Evolutionary conservation across 1,140 invertebrate species (phyloP).

Genomic region (Rhyacophila brunnea): DNA sequence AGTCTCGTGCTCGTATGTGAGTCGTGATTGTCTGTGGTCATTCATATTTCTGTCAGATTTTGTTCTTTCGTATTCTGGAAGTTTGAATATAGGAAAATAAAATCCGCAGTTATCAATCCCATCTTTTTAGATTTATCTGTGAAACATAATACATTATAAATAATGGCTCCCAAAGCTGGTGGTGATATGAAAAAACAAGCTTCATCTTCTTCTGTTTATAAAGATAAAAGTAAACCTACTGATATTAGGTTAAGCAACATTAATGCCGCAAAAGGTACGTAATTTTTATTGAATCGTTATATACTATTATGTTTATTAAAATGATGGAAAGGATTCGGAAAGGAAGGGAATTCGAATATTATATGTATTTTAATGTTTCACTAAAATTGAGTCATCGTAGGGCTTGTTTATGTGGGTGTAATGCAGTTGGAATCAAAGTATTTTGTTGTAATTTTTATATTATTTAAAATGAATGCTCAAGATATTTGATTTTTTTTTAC

Average conservation of each 20-base stretch:
- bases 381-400: no score
- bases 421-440: no score
- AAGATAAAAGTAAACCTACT: conserved; percentile 90
- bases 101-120: not conserved
- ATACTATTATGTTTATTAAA: not conserved
- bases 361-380: no score
- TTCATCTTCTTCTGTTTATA: conserved; percentile 58
- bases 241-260: conserved; percentile 96
- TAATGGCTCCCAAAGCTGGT: conserved; percentile 51
- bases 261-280: conserved; percentile 98
- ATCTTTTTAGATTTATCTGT: not conserved
- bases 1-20: no score
- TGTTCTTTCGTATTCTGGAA: conserved; percentile 11
- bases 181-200: conserved; percentile 47
- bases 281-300: conserved; percentile 36
- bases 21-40: conserved; percentile 5
- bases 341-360: no score
- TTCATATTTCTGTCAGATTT: conserved; percentile 12
- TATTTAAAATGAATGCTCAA: no score
- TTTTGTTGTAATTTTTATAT: no score
- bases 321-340: no score
- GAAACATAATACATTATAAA: conserved; percentile 21
- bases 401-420: no score
- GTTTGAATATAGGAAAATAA: not conserved
- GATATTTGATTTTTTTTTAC: no score